Evolutionary conservation across 1,140 invertebrate genomes (phyloP).

Genomic region (Plectus sambesii): DNA sequence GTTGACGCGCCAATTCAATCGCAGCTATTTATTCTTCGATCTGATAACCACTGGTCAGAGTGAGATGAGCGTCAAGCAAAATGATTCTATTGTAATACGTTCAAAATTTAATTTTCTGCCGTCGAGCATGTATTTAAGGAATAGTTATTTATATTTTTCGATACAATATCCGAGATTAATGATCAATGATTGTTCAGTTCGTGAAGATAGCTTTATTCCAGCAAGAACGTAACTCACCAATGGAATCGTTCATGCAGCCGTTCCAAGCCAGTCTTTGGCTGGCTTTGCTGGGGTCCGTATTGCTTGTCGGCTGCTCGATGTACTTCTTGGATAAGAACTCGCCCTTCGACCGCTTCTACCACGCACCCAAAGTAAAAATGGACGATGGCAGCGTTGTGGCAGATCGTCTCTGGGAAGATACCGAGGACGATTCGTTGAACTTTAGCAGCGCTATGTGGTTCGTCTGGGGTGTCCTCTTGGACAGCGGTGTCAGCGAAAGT

Average conservation of each 20-base stretch:
- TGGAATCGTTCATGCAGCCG: slow-evolving; percentile 86
- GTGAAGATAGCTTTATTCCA: slow-evolving; percentile 20
- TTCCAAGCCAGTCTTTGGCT: slow-evolving; percentile 98
- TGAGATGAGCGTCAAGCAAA: no score
- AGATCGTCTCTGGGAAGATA: slow-evolving; percentile 51
- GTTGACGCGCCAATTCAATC: no score
- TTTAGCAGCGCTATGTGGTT: slow-evolving; percentile 98
- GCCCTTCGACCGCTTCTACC: slow-evolving; percentile 39
- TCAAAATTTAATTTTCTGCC: no score
- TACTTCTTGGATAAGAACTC: slow-evolving; percentile 69
- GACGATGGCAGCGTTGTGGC: slow-evolving; percentile 56
- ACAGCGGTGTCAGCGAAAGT: slow-evolving; percentile 98
- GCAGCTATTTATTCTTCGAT: no score
- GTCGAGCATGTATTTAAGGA: no score
- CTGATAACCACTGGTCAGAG: no score
- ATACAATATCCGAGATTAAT: no score
- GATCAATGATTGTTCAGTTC: no score
- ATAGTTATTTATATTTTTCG: no score
- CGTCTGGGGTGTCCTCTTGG: slow-evolving; percentile 95
- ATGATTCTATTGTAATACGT: no score
- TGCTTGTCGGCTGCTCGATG: slow-evolving; percentile 88
- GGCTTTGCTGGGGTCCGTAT: slow-evolving; percentile 89
- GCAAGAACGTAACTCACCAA: slow-evolving; percentile 38
- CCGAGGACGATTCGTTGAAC: slow-evolving; percentile 92
- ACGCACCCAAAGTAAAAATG: slow-evolving; percentile 52